Base-by-base conservation (phyloP, 1,140 invertebrate species). In the Diabrotica virgifera region DNA sequence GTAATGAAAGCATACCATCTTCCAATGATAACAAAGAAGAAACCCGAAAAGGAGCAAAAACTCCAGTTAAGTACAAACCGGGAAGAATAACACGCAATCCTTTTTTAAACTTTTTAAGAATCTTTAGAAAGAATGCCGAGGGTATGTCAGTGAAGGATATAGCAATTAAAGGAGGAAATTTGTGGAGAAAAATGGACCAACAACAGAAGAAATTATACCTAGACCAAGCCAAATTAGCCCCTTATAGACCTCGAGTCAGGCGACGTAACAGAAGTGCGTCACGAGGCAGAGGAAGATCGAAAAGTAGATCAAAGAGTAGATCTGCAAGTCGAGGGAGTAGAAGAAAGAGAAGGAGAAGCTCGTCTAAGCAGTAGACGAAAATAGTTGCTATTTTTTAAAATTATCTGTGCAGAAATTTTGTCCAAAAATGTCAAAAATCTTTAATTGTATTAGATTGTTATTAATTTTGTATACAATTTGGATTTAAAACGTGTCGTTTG, bases 41-140 rank as follows among this genome's bases (percentile, higher is more conserved):
- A 36, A 12, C 38, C 24, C 12, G 11, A 8, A 7, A 53, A 14
- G 9, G 24, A 7, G n/a, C 14, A 10, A 35, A 62, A 13, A 62
- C 11, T 36, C 14, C 52, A 37, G 37, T 24, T 6, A 62, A 10
- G 13, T 62, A 35, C 11, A 62, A 14, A 38, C n/a, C 11, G 9
- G 60, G 60, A 13, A 36, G 13, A 10, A 53, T 62, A 53, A 62
- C 60, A 11, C 24, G 59, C 13, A 66, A 66, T 36, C 60, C 60
- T 11, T 66, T 67, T 24, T 36, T 67, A n/a, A 67, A 67, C 53
- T 67, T 67, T 54, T 24, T 67, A 13, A 36, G 56, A 13, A 56
- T 63, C 10, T 36, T 67, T 36, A 63, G 55, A 24, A 63, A 58
- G 13, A 59, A 46, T n/a, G 50, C 60, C 8, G 11, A 14, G 5